Evolutionary conservation across 2,113 vertebrate genomes (phyloP), one percentile per base, ranked within the genome.

Genomic region (Progne subis): DNA sequence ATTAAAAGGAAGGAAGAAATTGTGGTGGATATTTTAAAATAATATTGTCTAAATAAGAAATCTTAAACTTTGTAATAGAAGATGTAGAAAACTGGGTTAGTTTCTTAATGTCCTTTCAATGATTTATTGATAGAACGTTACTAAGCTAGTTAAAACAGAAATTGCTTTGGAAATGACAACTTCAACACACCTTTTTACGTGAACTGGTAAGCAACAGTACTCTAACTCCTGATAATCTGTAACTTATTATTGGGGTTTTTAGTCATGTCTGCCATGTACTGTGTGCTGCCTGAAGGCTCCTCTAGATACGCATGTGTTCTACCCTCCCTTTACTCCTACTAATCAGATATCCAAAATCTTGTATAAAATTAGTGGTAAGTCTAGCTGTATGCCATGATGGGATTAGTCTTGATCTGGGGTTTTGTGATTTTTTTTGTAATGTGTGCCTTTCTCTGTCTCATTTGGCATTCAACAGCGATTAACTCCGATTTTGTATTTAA

Each of bases 371-470:
- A 20, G 3, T 37, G 70, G 26, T 5, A 68, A 44, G 5, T 57
- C 24, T 49, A 37, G 3, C 29, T 71, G 8, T 16, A 39, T 44
- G 34, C 3, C 1, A 23, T 11, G 46, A 28, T 29, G 72, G 18
- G 8, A 47, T 46, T 77, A 56, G 9, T 34, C n/a, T 55, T 50
- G 12, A 34, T 46, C 23, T 44, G 32, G 19, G 12, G 1, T 19
- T 76, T 49, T 43, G n/a, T 9, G n/a, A n/a, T 18, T 8, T 2
- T 60, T 52, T 70, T 60, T 71, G 19, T 47, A 72, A 37, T 19
- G n/a, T 0, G 0, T 6, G 3, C 12, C 6, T 86, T 82, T 90
- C 14, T 50, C 14, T 6, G 4, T 55, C 25, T 59, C 32, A 34
- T 82, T 65, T 25, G 5, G 3, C 28, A 12, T 34, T 77, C n/a